A percentile compares a stretch with the other conserved stretches of the same genome.
Conservation (phyloP, 2,797 vertebrate genomes). For the Danio albolineatus region DNA sequence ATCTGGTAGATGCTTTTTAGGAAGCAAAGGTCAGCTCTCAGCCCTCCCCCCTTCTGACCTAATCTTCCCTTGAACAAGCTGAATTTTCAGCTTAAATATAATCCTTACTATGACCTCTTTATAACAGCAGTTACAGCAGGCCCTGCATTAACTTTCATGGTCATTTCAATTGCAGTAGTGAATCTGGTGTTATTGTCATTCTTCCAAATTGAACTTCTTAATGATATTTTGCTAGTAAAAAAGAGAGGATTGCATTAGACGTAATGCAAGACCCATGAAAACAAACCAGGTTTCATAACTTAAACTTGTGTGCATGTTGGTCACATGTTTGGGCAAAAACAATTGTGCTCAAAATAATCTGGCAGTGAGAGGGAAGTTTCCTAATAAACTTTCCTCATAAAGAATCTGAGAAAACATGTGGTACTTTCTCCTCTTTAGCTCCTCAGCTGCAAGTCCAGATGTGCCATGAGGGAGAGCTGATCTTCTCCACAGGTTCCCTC, state of each 20-base stretch:
- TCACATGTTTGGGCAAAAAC: constrained; percentile 50
- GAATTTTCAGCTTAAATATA: constrained; percentile 43
- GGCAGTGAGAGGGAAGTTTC: constrained; percentile 58
- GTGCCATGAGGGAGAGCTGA: not conserved
- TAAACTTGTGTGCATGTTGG: constrained; percentile 11
- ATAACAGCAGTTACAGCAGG: not conserved
- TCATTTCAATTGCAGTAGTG: not conserved
- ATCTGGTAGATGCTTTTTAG: constrained; percentile 11
- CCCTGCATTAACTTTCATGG: not conserved
- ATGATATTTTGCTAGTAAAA: not conserved
- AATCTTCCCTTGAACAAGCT: constrained; percentile 54
- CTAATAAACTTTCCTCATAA: constrained; percentile 66
- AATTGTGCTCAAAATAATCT: constrained; percentile 39
- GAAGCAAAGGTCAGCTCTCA: constrained; percentile 6
- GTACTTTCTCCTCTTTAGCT: constrained; percentile 16
- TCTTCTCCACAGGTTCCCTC: constrained; percentile 8
- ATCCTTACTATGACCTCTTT: constrained; percentile 47
- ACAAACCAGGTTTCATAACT: constrained; percentile 30
- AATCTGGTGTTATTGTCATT: constrained; percentile 3
- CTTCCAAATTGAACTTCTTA: not conserved
- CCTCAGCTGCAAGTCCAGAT: constrained; percentile 31
- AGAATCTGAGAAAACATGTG: constrained; percentile 54
- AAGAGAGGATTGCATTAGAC: not conserved
- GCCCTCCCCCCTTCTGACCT: constrained; percentile 32
- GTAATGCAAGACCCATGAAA: constrained; percentile 16